phyloP scores from a whole-genome alignment of 2,888 invertebrate species.

The Eristalinus sepulchralis region DNA sequence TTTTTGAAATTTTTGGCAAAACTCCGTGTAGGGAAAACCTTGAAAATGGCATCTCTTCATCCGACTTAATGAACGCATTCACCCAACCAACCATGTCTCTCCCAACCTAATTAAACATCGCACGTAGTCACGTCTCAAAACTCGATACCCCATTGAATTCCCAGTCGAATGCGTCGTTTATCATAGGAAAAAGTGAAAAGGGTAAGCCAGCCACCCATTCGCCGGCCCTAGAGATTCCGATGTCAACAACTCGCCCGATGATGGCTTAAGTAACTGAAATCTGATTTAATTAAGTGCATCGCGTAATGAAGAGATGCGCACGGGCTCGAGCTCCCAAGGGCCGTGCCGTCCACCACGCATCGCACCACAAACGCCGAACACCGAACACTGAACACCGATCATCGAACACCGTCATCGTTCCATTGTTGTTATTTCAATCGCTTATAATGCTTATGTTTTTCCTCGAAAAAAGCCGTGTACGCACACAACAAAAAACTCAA shows the following conservation, averaged over 20 bases:
- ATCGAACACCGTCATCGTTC: slow-evolving; percentile 20
- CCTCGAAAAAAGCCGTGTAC: slow-evolving; percentile 42
- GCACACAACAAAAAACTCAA: slow-evolving; percentile 53
- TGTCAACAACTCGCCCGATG: slow-evolving; percentile 1
- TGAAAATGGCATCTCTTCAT: too few species aligned
- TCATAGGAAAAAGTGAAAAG: not conserved
- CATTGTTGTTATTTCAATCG: slow-evolving; percentile 66
- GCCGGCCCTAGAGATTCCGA: not conserved
- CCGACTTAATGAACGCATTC: too few species aligned
- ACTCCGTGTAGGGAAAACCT: too few species aligned
- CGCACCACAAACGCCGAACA: slow-evolving; percentile 16
- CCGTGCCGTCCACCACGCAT: not conserved
- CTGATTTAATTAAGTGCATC: slow-evolving; percentile 55
- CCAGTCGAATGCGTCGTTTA: not conserved
- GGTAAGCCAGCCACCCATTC: not conserved
- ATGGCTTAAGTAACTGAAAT: slow-evolving; percentile 64
- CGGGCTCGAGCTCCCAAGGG: not conserved
- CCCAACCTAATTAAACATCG: too few species aligned
- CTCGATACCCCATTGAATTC: not conserved
- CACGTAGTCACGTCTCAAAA: too few species aligned
- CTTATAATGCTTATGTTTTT: slow-evolving; percentile 67
- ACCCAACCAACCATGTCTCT: too few species aligned
- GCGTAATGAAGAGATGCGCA: slow-evolving; percentile 47
- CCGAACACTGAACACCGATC: slow-evolving; percentile 1
- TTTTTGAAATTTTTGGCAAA: too few species aligned